These are phyloP conservation scores for Noctuana brunneofusca DNA, from an alignment of 2,888 invertebrate species.

Conservation along the genomic window DNA sequence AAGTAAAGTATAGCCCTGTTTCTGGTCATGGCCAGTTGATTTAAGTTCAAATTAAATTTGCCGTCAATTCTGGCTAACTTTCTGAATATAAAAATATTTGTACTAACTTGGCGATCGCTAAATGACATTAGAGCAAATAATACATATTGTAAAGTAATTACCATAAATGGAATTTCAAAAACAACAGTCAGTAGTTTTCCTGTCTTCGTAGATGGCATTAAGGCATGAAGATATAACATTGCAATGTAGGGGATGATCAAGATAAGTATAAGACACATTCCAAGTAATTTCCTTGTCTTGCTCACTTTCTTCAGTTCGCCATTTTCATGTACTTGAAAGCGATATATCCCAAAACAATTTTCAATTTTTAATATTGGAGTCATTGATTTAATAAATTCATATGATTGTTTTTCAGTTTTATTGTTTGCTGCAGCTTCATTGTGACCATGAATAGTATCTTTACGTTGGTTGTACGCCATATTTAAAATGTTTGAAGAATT, in stretches of 20 bases:
- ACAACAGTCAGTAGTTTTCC: not conserved
- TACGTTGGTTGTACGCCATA: not conserved
- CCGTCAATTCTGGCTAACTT: slow-evolving; percentile 31
- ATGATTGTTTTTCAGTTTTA: not conserved
- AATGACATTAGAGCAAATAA: slow-evolving; percentile 7
- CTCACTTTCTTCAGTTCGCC: not conserved
- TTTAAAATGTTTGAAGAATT: not conserved
- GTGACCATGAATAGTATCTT: not conserved
- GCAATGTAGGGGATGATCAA: slow-evolving; percentile 1
- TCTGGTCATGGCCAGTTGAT: slow-evolving; percentile 9
- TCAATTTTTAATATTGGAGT: not conserved
- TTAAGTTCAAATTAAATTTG: slow-evolving; percentile 30
- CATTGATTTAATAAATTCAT: slow-evolving; percentile 10
- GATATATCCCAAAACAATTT: slow-evolving; percentile 19
- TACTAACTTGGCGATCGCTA: slow-evolving; percentile 3
- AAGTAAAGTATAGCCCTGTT: slow-evolving; percentile 2
- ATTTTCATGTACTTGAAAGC: slow-evolving; percentile 6
- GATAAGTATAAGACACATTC: not conserved
- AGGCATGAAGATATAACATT: not conserved
- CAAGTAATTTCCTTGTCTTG: slow-evolving; percentile 5
- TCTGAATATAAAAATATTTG: slow-evolving; percentile 21
- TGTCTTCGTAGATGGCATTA: not conserved
- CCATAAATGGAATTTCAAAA: slow-evolving; percentile 10
- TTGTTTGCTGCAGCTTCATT: not conserved
- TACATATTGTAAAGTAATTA: slow-evolving; percentile 17